These are phyloP conservation scores for Phortica variegata DNA, from an alignment of 1,140 invertebrate genomes.

Conservation along the genomic window DNA sequence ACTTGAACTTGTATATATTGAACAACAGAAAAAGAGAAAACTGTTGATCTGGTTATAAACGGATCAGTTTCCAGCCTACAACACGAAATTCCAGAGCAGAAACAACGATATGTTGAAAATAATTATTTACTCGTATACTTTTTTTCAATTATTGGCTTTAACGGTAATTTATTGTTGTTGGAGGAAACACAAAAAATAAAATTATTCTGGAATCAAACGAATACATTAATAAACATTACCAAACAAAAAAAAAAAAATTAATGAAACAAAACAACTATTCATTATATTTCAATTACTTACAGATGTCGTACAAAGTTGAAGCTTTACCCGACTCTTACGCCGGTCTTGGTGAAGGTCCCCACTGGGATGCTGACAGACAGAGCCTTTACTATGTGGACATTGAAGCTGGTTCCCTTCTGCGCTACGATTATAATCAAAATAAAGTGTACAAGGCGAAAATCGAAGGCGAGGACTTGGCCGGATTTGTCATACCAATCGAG, in stretches of 20 bases:
- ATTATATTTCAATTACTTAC: background rate
- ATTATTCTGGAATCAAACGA: too few species aligned
- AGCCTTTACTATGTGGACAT: conserved; percentile 71
- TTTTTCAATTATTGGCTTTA: background rate
- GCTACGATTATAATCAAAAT: conserved; percentile 62
- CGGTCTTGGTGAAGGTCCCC: conserved; percentile 64
- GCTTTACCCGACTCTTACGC: conserved; percentile 44
- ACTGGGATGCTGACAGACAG: conserved; percentile 67
- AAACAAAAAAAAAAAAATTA: too few species aligned
- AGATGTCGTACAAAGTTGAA: conserved; percentile 55
- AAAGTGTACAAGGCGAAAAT: conserved; percentile 58
- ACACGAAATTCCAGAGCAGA: too few species aligned
- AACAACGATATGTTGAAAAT: background rate
- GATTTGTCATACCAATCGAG: conserved; percentile 71
- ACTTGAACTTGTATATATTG: too few species aligned
- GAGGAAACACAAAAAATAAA: too few species aligned
- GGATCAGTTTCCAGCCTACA: too few species aligned
- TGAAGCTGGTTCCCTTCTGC: conserved; percentile 60
- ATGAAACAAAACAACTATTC: background rate
- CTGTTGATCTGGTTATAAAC: too few species aligned
- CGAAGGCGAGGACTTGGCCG: conserved; percentile 58
- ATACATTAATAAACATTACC: too few species aligned
- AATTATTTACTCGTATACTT: background rate
- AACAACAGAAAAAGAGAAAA: too few species aligned
- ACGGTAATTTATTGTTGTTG: conserved; percentile 38